A percentile compares a stretch with the other conserved stretches of the same genome.
Conservation (phyloP, 2,888 invertebrate genomes). For the Agonopterix arenella region DNA sequence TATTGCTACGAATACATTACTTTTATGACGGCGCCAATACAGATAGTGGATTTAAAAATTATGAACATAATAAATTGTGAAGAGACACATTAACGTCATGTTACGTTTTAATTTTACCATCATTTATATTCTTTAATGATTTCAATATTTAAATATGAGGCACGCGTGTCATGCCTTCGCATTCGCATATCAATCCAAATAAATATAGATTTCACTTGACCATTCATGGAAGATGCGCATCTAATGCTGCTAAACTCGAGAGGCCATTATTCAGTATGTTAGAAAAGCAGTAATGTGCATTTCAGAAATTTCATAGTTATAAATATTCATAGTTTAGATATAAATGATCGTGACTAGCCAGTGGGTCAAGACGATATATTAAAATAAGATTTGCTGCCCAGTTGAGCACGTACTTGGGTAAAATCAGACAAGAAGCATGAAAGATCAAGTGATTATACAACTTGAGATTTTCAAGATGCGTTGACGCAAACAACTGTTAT, state of each 20-base stretch:
- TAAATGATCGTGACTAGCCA: conserved; percentile 48
- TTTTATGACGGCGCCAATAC: conserved; percentile 12
- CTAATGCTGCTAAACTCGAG: background rate
- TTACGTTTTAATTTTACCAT: conserved; percentile 15
- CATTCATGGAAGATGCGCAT: background rate
- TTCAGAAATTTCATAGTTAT: background rate
- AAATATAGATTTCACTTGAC: background rate
- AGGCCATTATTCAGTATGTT: background rate
- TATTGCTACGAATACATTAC: background rate
- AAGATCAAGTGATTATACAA: conserved; percentile 30
- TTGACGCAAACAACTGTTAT: conserved; percentile 11
- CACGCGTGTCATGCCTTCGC: conserved; percentile 3
- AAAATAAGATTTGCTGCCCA: conserved; percentile 35
- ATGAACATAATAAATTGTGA: conserved; percentile 16
- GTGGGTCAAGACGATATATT: conserved; percentile 59
- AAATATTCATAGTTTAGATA: conserved; percentile 7
- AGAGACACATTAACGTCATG: conserved; percentile 12
- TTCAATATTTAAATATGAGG: conserved; percentile 7
- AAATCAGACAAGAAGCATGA: conserved; percentile 21
- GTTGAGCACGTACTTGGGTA: conserved; percentile 28
- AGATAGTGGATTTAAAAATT: conserved; percentile 2
- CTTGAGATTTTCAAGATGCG: conserved; percentile 18
- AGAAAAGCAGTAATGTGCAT: background rate
- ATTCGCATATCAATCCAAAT: conserved; percentile 6
- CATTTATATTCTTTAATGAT: conserved; percentile 14